These are phyloP conservation scores for Martes martes DNA, from an alignment of 2,113 vertebrate genomes.

Conservation along the genomic window DNA sequence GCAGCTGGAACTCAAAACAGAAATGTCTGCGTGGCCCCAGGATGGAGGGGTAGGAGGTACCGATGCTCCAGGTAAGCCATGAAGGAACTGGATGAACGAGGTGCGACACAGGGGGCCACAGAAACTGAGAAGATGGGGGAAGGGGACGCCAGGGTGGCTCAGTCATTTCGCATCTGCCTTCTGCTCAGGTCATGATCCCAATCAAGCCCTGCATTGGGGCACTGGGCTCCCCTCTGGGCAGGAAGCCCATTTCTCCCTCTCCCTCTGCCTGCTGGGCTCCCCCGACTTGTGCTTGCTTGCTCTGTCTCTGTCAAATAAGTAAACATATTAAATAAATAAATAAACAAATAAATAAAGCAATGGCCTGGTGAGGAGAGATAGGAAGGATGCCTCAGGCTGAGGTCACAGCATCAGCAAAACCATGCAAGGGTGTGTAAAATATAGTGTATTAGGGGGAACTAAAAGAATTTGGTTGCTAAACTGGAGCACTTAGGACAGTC, in stretches of 20 bases:
- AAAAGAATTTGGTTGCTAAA: neutral
- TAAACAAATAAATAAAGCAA: neutral
- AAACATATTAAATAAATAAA: neutral
- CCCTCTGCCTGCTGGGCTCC: neutral
- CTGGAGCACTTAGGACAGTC: neutral
- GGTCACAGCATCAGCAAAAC: neutral
- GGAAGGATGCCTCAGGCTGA: neutral
- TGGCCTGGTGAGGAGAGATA: neutral
- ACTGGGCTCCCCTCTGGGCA: too few relatives aligned
- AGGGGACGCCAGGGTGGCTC: too few relatives aligned
- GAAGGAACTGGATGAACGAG: neutral
- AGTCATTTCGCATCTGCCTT: neutral
- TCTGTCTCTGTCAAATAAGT: too few relatives aligned
- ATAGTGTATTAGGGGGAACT: neutral
- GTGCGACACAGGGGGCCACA: neutral
- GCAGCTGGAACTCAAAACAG: neutral
- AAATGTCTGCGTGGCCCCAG: neutral
- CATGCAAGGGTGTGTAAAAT: neutral
- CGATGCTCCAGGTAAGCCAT: neutral
- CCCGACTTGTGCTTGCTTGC: too few relatives aligned
- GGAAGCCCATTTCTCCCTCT: neutral
- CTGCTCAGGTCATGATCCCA: too few relatives aligned
- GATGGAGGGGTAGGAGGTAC: neutral
- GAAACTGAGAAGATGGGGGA: neutral
- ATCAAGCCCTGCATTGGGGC: too few relatives aligned